A percentile compares a stretch with the other conserved stretches of the same genome.
These are phyloP conservation scores for Scaptodrosophila lebanonensis DNA, from an alignment of 1,140 invertebrate genomes.

Conservation along the genomic window DNA sequence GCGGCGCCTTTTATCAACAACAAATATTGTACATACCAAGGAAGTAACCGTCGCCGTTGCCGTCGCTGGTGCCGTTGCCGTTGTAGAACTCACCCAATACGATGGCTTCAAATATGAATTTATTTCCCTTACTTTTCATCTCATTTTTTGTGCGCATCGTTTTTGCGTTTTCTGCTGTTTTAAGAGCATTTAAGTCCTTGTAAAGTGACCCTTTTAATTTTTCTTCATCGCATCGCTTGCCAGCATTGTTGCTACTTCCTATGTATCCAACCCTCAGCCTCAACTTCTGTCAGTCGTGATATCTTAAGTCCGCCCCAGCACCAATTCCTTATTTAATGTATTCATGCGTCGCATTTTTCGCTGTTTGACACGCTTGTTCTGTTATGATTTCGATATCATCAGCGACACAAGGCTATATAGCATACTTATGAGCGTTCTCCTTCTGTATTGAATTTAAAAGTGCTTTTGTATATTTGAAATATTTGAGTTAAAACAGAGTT, in stretches of 20 bases:
- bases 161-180: conserved; percentile 42
- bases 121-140: conserved; percentile 74
- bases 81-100: conserved; percentile 4
- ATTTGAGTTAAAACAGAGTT: too few species aligned
- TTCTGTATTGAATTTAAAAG: too few species aligned
- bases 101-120: conserved; percentile 65
- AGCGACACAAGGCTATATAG: conserved; percentile 16
- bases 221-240: conserved; percentile 51
- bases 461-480: too few species aligned
- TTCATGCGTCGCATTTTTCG: conserved; percentile 67
- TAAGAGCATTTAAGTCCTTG: conserved; percentile 65
- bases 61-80: not conserved
- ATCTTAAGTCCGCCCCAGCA: too few species aligned
- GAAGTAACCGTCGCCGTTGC: conserved; percentile 1
- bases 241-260: conserved; percentile 71
- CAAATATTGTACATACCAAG: conserved; percentile 38
- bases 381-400: conserved; percentile 51
- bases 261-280: conserved; percentile 31
- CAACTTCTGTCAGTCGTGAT: too few species aligned
- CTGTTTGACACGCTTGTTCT: conserved; percentile 76
- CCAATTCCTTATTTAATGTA: conserved; percentile 74
- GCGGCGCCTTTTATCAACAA: conserved; percentile 48
- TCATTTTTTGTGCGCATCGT: conserved; percentile 52
- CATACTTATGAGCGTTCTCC: not conserved
- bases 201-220: conserved; percentile 77